Percentiles rank a stretch among this genome's conserved stretches.
Evolutionary conservation across 2,888 invertebrate species (phyloP).

Genomic region (Rhamphomyia laevipes): DNA sequence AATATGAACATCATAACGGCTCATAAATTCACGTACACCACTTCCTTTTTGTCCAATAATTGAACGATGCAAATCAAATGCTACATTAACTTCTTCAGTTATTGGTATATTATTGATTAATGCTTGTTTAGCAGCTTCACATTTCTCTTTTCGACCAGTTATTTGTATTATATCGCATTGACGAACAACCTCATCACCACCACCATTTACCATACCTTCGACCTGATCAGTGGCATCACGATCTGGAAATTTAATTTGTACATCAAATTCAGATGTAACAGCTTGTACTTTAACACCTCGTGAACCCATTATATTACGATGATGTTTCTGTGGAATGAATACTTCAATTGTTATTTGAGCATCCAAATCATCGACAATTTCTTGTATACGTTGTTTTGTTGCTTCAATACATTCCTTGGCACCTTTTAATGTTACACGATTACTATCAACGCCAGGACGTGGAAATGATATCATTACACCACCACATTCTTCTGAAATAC

Average conservation of each 20-base stretch:
- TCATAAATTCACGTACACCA: slow-evolving; percentile 80
- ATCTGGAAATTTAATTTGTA: slow-evolving; percentile 95
- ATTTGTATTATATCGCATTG: slow-evolving; percentile 75
- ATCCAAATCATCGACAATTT: slow-evolving; percentile 80
- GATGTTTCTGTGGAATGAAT: slow-evolving; percentile 76
- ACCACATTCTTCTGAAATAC: slow-evolving; percentile 87
- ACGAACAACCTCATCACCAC: slow-evolving; percentile 42
- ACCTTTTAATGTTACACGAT: slow-evolving; percentile 66
- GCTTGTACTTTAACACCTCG: slow-evolving; percentile 79
- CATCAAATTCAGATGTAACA: slow-evolving; percentile 77
- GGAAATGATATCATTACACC: slow-evolving; percentile 96
- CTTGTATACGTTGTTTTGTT: slow-evolving; percentile 76
- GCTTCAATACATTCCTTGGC: slow-evolving; percentile 90
- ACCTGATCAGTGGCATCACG: slow-evolving; percentile 39
- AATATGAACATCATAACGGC: slow-evolving; percentile 83
- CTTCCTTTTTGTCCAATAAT: slow-evolving; percentile 89
- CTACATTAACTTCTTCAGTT: slow-evolving; percentile 71
- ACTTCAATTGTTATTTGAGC: slow-evolving; percentile 71
- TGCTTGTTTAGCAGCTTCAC: slow-evolving; percentile 79
- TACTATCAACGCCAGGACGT: slow-evolving; percentile 63
- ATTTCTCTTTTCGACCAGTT: slow-evolving; percentile 80
- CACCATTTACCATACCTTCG: slow-evolving; percentile 37
- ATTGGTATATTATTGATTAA: slow-evolving; percentile 75
- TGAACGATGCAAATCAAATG: slow-evolving; percentile 84
- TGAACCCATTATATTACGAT: slow-evolving; percentile 90